A percentile compares a stretch with the other conserved stretches of the same genome.
phyloP scores from a whole-genome alignment of 2,113 vertebrate species.

The Pterophyllum scalare region DNA sequence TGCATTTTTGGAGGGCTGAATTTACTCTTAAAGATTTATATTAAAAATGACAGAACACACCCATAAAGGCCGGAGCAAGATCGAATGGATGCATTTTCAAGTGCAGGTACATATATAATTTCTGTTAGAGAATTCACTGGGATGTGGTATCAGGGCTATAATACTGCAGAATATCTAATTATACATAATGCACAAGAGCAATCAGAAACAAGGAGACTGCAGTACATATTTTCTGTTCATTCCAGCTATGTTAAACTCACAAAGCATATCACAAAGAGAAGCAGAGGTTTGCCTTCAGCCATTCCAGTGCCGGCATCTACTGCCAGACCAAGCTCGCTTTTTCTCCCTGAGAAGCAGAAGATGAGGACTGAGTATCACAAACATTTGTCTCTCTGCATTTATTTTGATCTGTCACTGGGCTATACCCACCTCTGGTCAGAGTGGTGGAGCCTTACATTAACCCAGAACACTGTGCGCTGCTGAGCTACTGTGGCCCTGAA shows the following conservation, averaged over 20 bases:
- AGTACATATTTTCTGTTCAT: neutral
- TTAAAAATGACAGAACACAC: slow-evolving; percentile 10
- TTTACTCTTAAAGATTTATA: slow-evolving; percentile 1
- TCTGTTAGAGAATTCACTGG: neutral
- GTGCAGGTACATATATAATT: slow-evolving; percentile 13
- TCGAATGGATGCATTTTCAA: neutral
- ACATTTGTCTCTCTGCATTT: neutral
- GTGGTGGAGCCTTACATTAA: slow-evolving; percentile 41
- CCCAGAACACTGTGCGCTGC: slow-evolving; percentile 48
- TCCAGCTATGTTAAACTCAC: slow-evolving; percentile 32
- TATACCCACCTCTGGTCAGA: slow-evolving; percentile 33
- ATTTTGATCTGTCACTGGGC: neutral
- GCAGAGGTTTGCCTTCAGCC: slow-evolving; percentile 15
- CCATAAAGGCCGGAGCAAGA: slow-evolving; percentile 5
- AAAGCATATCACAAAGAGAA: slow-evolving; percentile 30
- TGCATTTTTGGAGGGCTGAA: slow-evolving; percentile 9
- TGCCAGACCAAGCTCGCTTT: slow-evolving; percentile 9
- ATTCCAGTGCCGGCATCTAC: neutral
- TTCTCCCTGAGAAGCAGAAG: slow-evolving; percentile 13
- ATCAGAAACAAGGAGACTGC: neutral
- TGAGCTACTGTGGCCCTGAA: slow-evolving; percentile 53
- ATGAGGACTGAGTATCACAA: neutral
- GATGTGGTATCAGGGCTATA: neutral
- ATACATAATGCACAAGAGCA: neutral
- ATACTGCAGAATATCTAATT: neutral